A percentile compares a stretch with the other conserved stretches of the same genome.
Evolutionary conservation across 2,888 invertebrate genomes (phyloP).

Genomic region (Polyommatus icarus): DNA sequence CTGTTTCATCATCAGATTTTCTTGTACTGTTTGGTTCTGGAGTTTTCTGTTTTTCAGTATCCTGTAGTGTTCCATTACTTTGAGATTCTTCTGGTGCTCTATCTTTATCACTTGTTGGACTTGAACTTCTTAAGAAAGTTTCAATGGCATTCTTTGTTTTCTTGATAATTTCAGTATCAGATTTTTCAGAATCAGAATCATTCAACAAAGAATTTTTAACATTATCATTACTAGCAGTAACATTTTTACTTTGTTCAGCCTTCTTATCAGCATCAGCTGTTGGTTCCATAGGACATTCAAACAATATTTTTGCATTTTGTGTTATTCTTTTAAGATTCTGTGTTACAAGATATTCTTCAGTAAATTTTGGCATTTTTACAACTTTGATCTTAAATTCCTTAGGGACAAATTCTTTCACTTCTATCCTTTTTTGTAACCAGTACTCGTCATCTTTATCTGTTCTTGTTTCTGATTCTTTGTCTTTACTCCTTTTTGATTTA

Average conservation of each 20-base stretch:
- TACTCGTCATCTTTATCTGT: conserved; percentile 43
- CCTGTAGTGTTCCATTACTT: conserved; percentile 1
- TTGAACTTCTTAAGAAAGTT: neutral
- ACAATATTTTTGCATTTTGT: conserved; percentile 49
- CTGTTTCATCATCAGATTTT: conserved; percentile 34
- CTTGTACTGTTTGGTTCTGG: conserved; percentile 30
- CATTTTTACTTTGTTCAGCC: conserved; percentile 38
- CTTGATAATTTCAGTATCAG: conserved; percentile 33
- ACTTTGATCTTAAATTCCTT: conserved; percentile 57
- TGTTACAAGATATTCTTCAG: conserved; percentile 49
- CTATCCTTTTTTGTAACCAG: conserved; percentile 48
- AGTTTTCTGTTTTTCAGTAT: conserved; percentile 33
- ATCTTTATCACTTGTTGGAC: conserved; percentile 25
- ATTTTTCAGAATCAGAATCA: conserved; percentile 49
- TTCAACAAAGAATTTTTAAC: conserved; percentile 47
- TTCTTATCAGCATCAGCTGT: conserved; percentile 4
- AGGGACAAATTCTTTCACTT: conserved; percentile 57
- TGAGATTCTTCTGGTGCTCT: conserved; percentile 35
- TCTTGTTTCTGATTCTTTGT: conserved; percentile 36
- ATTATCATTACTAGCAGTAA: conserved; percentile 25
- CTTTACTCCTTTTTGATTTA: conserved; percentile 34
- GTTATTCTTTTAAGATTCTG: conserved; percentile 56
- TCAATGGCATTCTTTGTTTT: conserved; percentile 13
- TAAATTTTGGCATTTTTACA: conserved; percentile 53
- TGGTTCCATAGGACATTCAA: conserved; percentile 41